Evolutionary conservation across 2,797 vertebrate genomes (phyloP), one percentile per base, ranked within the genome.

Genomic region (Pterois miles): DNA sequence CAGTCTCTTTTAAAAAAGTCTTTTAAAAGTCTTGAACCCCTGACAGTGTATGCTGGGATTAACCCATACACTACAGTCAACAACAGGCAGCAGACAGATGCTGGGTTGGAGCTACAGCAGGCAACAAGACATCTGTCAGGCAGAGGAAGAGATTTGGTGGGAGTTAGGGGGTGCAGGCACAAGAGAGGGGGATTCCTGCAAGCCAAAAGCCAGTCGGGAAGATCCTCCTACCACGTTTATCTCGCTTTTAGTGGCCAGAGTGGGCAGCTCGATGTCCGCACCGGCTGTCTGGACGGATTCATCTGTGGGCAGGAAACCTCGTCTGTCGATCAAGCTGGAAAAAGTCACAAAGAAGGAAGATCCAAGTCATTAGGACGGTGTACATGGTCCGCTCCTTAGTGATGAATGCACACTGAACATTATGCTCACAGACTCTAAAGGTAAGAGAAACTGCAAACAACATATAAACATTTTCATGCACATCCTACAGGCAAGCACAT

Each of bases 321-420:
- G 95, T 89, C 97, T 96, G 95, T 99, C 97, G 74, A 99, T 98
- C 90, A 99, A 88, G 88, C 98, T 99, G 92, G 54, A 52, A 79
- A 33, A 34, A 31, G 18, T 85, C 43, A 58, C 5, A 70, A 71
- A 67, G 2, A 14, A 50, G 16, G 4, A 43, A 13, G 23, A 36
- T 6, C 1, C 0, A 13, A 13, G 52, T 22, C 8, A 0, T 65
- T 5, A 33, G 1, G 23, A 1, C 18, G 40, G 1, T 0, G 6
- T 8, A 4, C 4, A 3, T 54, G 20, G 58, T 57, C 38, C 16
- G 22, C 2, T 38, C 3, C 7, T 52, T 9, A 33, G 16, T 50
- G 12, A 29, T 53, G 33, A 11, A 23, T 14, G n/a, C 12, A 25
- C 29, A 22, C 10, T 43, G 14, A n/a, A 31, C 60, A 33, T 33